Conservation (phyloP, 2,113 vertebrate species). For the Willisornis vidua region DNA sequence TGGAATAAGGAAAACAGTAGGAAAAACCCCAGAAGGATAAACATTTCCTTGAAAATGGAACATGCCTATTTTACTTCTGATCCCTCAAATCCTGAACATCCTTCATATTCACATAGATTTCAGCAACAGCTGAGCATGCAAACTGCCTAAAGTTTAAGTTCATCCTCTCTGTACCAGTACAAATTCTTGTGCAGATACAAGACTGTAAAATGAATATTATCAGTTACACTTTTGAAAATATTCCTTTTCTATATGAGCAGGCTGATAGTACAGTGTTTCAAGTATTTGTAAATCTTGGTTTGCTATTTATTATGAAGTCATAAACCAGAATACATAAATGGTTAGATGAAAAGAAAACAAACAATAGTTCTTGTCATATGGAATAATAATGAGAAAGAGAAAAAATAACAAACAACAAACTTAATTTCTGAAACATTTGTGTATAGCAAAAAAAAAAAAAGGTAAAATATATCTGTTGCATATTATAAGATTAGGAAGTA, state of each 20-base stretch:
- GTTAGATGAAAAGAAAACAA: neutral
- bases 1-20: neutral
- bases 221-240: neutral
- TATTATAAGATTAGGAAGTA: neutral
- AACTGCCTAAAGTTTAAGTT: neutral
- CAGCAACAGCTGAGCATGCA: neutral
- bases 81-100: neutral
- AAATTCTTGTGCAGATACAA: neutral
- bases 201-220: neutral
- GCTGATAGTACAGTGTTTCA: neutral
- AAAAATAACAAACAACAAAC: neutral
- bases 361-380: neutral
- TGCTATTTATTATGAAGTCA: neutral
- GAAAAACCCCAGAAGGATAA: neutral
- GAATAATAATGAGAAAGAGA: neutral
- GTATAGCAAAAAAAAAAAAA: neutral
- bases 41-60: neutral
- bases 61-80: neutral
- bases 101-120: neutral
- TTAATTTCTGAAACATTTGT: neutral
- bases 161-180: fast-evolving
- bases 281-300: neutral
- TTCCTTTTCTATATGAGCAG: neutral
- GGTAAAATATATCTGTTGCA: neutral
- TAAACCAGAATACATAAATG: neutral